Conservation (phyloP, 2,113 vertebrate species). For the Natator depressus region DNA sequence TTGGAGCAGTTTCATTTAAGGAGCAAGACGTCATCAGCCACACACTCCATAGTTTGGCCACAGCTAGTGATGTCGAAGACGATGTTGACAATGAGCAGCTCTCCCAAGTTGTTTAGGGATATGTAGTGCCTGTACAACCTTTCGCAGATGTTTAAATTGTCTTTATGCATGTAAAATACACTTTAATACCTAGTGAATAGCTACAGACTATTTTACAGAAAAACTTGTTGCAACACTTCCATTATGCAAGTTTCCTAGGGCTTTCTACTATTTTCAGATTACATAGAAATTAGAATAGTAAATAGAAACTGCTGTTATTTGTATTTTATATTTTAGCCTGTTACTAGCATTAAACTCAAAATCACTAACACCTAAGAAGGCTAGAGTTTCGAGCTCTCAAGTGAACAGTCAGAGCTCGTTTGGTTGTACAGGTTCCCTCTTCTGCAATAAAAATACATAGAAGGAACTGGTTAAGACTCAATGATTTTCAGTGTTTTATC, state of each 20-base stretch:
- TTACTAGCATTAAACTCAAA: not conserved
- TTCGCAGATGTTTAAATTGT: not conserved
- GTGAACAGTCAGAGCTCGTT: not conserved
- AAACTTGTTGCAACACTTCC: not conserved
- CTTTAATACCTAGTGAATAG: accelerated
- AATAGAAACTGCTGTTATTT: not conserved
- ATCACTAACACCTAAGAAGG: not conserved
- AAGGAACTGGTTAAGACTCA: not conserved
- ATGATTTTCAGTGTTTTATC: not conserved
- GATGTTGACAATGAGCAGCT: not conserved
- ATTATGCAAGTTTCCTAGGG: not conserved
- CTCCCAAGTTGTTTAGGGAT: constrained; percentile 30
- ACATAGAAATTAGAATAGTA: not conserved
- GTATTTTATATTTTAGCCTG: not conserved
- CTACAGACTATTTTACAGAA: not conserved
- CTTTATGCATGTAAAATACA: not conserved
- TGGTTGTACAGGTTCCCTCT: accelerated
- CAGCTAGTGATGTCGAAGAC: constrained; percentile 85
- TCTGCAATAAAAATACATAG: not conserved
- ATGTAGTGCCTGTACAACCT: accelerated
- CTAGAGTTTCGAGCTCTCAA: not conserved
- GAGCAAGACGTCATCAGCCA: constrained; percentile 6
- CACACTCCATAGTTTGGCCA: constrained; percentile 76
- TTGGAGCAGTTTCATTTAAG: constrained; percentile 82
- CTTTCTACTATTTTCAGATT: not conserved